Evolutionary conservation across 1,140 invertebrate species (phyloP), one percentile per base, ranked within the genome.

Genomic region (Tetramorium alpestre): DNA sequence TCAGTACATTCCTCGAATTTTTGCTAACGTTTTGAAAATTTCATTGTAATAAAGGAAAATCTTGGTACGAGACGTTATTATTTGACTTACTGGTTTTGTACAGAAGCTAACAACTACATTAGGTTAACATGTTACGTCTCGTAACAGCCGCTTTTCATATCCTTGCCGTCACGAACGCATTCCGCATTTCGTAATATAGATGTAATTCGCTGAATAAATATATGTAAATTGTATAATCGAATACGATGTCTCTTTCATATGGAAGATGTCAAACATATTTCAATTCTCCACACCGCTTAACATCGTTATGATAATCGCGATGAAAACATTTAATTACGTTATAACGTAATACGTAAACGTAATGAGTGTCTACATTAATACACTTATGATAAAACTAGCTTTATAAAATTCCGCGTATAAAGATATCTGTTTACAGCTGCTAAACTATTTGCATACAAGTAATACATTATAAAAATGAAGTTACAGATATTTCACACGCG

Each of bases 221-320:
- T 73, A 84, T 84, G 80, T 47, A 84, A 75, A 84, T 84, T 84
- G 22, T 49, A 47, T 60, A 75, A 84, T 84, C 47, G 80, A 73
- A 82, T 82, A 58, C 38, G 58, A 56, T 75, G 69, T 49, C 67
- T 72, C 69, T 75, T 84, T 75, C 41, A 75, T 60, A 84, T 73
- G 41, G 25, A 73, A 47, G 54, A 75, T n/a, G 41, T 84, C 69
- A 84, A 84, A 75, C 41, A 49, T 47, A 73, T 73, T 73, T 60
- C 54, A 60, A 75, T 75, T 75, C 13, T 41, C n/a, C 25, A 44
- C 54, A 10, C 7, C 7, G 38, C 51, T 60, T 73, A 73, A 60
- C 18, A 49, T 22, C 13, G 18, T 84, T 75, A 75, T 60, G 41
- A 84, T 49, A 60, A 84, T 84, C 7, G 33, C 18, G 41, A 72